Evolutionary conservation across 2,113 vertebrate species (phyloP).

Genomic region (Hippoglossus stenolepis): DNA sequence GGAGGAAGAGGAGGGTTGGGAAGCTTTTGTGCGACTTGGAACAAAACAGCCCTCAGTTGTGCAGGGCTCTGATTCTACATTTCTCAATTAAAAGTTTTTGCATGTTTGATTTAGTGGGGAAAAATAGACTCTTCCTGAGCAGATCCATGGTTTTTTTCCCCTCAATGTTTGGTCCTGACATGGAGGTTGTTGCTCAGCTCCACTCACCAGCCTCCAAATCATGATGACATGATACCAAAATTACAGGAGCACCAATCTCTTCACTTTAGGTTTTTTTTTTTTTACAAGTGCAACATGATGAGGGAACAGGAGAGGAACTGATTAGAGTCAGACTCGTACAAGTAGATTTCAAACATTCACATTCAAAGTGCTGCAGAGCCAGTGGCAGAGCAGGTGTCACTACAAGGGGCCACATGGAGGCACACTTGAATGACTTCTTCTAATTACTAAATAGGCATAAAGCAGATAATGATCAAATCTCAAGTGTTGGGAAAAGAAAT

Average conservation of each 20-base stretch:
- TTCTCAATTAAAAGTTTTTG: not conserved
- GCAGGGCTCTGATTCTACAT: not conserved
- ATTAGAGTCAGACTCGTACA: not conserved
- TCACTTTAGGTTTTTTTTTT: no score
- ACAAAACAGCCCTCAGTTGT: not conserved
- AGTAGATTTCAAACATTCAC: constrained; percentile 10
- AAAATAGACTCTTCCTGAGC: no score
- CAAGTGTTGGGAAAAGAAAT: constrained; percentile 7
- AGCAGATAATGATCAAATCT: constrained; percentile 40
- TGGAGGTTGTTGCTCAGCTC: not conserved
- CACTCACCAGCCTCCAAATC: no score
- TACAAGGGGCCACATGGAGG: not conserved
- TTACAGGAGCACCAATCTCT: no score
- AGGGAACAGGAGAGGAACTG: no score
- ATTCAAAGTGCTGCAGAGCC: not conserved
- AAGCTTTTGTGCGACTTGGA: not conserved
- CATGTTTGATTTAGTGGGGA: not conserved
- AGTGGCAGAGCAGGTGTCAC: constrained; percentile 12
- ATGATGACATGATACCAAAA: no score
- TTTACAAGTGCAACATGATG: no score
- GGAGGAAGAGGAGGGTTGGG: not conserved
- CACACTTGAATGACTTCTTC: constrained; percentile 15
- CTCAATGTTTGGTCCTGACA: no score
- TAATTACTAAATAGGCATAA: constrained; percentile 36
- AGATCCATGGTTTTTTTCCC: no score